These are phyloP conservation scores for Mus pahari DNA, from an alignment of 2,113 vertebrate genomes.

Conservation along the genomic window DNA sequence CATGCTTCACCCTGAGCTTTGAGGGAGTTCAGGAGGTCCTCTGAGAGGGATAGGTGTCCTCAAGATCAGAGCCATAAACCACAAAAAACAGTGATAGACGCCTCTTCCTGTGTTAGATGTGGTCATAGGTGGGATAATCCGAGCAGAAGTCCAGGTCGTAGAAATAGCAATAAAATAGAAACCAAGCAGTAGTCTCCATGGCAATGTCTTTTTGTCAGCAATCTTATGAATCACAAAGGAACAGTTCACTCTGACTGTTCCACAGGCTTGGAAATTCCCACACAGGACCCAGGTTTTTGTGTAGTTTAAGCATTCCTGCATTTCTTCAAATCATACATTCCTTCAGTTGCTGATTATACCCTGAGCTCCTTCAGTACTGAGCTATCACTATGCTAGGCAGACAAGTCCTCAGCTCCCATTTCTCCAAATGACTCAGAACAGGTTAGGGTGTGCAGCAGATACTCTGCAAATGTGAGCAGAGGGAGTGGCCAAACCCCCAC, in stretches of 20 bases:
- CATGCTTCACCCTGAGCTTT: background rate
- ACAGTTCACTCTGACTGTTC: background rate
- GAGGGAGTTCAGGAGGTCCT: too few species aligned
- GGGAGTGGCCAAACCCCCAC: background rate
- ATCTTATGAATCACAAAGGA: constrained; percentile 35
- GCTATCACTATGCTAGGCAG: background rate
- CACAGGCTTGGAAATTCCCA: background rate
- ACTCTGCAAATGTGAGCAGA: background rate
- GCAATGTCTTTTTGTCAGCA: constrained; percentile 56
- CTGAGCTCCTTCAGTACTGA: background rate
- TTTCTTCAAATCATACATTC: background rate
- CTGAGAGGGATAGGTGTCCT: background rate
- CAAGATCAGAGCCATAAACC: constrained; percentile 9
- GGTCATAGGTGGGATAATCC: background rate
- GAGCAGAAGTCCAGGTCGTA: constrained; percentile 66
- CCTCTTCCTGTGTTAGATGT: background rate
- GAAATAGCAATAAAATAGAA: constrained; percentile 36
- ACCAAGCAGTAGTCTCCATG: constrained; percentile 66
- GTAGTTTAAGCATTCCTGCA: background rate
- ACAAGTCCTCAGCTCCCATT: background rate
- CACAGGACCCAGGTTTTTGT: background rate
- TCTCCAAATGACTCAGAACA: background rate
- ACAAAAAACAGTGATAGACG: background rate
- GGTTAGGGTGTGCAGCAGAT: background rate
- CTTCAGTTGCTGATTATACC: background rate